Conservation (phyloP, 2,113 vertebrate genomes). For the Semicossyphus pulcher region DNA sequence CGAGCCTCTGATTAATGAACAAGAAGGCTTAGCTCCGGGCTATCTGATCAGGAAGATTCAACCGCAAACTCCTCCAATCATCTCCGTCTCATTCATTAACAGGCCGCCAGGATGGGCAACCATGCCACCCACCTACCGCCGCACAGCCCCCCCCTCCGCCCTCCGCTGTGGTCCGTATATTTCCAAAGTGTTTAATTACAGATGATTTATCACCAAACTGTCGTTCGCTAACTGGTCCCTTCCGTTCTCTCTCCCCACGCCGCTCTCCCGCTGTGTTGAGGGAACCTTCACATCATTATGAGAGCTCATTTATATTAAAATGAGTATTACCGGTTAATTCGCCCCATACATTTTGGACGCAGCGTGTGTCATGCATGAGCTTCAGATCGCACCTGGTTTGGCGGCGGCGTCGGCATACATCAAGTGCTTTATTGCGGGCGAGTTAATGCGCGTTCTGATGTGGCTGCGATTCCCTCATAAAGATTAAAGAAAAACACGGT, state of each 20-base stretch:
- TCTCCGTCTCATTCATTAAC: conserved; percentile 66
- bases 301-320: conserved; percentile 86
- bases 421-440: conserved; percentile 72
- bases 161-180: conserved; percentile 72
- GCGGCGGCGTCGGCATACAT: conserved; percentile 65
- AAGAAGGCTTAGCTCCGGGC: conserved; percentile 50
- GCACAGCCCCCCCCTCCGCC: conserved; percentile 36
- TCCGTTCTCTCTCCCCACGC: conserved; percentile 64
- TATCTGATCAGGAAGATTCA: conserved; percentile 51
- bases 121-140: conserved; percentile 53
- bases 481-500: conserved; percentile 73
- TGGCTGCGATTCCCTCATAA: conserved; percentile 70
- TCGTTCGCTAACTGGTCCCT: conserved; percentile 77
- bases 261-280: conserved; percentile 72
- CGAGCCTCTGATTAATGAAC: conserved; percentile 71
- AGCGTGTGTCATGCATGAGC: conserved; percentile 68
- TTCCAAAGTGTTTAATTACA: conserved; percentile 85
- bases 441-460: conserved; percentile 79
- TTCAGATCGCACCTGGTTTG: conserved; percentile 65
- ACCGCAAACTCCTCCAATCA: conserved; percentile 53
- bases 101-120: conserved; percentile 70
- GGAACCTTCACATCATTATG: conserved; percentile 80
- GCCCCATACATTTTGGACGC: conserved; percentile 81
- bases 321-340: conserved; percentile 83
- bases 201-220: conserved; percentile 84